These are phyloP conservation scores for Boleophthalmus pectinirostris DNA, from an alignment of 2,113 vertebrate genomes.

Conservation along the genomic window DNA sequence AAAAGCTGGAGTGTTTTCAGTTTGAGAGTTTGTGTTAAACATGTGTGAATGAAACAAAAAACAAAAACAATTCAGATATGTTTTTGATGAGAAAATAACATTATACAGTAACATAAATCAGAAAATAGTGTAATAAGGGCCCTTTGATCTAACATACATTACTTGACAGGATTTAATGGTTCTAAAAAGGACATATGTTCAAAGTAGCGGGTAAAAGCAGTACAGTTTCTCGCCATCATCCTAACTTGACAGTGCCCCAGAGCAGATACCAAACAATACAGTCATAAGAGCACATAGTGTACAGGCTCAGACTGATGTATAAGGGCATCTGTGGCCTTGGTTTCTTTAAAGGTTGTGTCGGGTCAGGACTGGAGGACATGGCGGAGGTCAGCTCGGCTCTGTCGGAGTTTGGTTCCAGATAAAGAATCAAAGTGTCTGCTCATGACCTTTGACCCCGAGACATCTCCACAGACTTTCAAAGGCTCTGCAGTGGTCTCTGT, in stretches of 20 bases:
- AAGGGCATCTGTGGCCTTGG: background rate
- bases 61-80: no score
- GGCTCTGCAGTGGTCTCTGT: background rate
- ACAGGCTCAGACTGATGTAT: background rate
- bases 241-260: background rate
- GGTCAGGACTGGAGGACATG: background rate
- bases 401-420: conserved; percentile 4
- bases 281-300: background rate
- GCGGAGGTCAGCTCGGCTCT: background rate
- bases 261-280: background rate
- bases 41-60: no score
- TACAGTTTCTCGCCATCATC: no score
- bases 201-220: background rate
- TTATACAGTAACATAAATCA: no score
- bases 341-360: background rate
- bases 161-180: background rate
- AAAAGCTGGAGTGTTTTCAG: no score
- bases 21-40: no score
- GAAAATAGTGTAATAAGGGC: no score
- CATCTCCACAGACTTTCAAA: conserved; percentile 3
- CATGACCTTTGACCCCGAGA: background rate
- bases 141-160: background rate
- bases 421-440: conserved; percentile 1
- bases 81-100: no score
- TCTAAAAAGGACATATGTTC: background rate